phyloP scores from a whole-genome alignment of 2,888 invertebrate species.

The Ophonus ardosiacus region DNA sequence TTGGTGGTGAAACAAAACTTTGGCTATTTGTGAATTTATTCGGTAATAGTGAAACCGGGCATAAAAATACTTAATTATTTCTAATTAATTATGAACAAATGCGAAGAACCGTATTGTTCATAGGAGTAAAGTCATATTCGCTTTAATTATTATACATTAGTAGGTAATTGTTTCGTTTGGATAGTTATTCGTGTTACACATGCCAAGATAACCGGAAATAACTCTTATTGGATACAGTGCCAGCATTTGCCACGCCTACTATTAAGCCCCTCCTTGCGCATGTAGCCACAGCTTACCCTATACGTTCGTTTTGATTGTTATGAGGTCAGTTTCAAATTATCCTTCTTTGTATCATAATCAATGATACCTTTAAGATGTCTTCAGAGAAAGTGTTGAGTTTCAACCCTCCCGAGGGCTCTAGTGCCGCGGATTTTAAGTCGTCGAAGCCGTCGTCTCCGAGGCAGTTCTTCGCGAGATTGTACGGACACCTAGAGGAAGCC shows the following conservation, averaged over 20 bases:
- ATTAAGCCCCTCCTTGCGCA: constrained; percentile 48
- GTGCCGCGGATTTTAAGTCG: constrained; percentile 35
- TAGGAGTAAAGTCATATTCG: constrained; percentile 12
- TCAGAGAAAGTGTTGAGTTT: constrained; percentile 35
- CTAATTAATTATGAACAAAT: neutral
- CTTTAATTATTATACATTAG: constrained; percentile 12
- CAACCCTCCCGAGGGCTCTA: constrained; percentile 7
- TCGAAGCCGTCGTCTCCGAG: constrained; percentile 85
- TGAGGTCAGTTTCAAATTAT: constrained; percentile 54
- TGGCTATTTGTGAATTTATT: too few relatives aligned
- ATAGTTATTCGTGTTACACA: constrained; percentile 18
- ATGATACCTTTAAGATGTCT: constrained; percentile 37
- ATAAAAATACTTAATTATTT: too few relatives aligned
- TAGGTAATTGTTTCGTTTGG: constrained; percentile 21
- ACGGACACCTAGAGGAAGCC: constrained; percentile 83
- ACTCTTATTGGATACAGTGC: constrained; percentile 46
- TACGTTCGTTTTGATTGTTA: constrained; percentile 36
- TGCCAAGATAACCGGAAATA: constrained; percentile 32
- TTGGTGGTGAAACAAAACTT: too few relatives aligned
- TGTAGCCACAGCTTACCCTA: constrained; percentile 7
- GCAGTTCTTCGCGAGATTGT: constrained; percentile 88
- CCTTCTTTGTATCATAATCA: constrained; percentile 18
- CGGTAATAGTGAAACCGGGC: too few relatives aligned
- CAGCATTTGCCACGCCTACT: constrained; percentile 38
- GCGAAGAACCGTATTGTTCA: neutral